Percentiles rank a stretch among this genome's conserved stretches.
Evolutionary conservation across 1,140 invertebrate genomes (phyloP).

Genomic region (Ceratosolen solmsi): DNA sequence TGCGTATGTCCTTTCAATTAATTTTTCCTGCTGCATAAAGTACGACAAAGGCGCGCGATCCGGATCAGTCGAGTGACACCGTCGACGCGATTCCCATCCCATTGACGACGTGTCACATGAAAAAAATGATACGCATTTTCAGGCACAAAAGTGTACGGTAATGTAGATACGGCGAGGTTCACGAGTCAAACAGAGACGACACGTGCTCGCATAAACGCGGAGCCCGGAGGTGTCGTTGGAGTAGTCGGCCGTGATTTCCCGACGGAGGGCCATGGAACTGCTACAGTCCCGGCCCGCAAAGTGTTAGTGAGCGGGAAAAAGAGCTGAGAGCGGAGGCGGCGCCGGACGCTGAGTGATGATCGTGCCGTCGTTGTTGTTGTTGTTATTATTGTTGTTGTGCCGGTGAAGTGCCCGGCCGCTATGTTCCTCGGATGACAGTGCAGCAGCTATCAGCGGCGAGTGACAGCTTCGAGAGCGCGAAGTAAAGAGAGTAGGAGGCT

Average conservation of each 20-base stretch:
- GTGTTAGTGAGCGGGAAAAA: slow-evolving; percentile 41
- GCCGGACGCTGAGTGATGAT: slow-evolving; percentile 23
- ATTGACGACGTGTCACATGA: too few species aligned
- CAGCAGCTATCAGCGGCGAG: slow-evolving; percentile 2
- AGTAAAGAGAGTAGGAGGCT: slow-evolving; percentile 51
- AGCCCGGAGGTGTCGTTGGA: slow-evolving; percentile 15
- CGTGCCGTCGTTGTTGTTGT: slow-evolving; percentile 31
- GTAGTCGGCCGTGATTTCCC: slow-evolving; percentile 36
- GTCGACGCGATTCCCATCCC: too few species aligned
- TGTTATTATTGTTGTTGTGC: slow-evolving; percentile 24
- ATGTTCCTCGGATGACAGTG: slow-evolving; percentile 18
- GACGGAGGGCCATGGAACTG: slow-evolving; percentile 52
- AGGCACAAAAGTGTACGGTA: too few species aligned
- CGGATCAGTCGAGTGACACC: too few species aligned
- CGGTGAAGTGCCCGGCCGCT: neutral
- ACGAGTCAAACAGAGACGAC: slow-evolving; percentile 5
- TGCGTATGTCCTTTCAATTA: too few species aligned
- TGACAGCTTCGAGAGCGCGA: slow-evolving; percentile 30
- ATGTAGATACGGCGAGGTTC: too few species aligned
- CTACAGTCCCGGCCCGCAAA: slow-evolving; percentile 45
- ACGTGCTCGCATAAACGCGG: slow-evolving; percentile 25
- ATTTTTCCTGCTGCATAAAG: too few species aligned
- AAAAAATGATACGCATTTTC: too few species aligned
- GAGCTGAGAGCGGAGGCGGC: neutral
- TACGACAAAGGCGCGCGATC: too few species aligned